Evolutionary conservation across 1,140 invertebrate genomes (phyloP).

Genomic region (Aphelenchoides avenae): DNA sequence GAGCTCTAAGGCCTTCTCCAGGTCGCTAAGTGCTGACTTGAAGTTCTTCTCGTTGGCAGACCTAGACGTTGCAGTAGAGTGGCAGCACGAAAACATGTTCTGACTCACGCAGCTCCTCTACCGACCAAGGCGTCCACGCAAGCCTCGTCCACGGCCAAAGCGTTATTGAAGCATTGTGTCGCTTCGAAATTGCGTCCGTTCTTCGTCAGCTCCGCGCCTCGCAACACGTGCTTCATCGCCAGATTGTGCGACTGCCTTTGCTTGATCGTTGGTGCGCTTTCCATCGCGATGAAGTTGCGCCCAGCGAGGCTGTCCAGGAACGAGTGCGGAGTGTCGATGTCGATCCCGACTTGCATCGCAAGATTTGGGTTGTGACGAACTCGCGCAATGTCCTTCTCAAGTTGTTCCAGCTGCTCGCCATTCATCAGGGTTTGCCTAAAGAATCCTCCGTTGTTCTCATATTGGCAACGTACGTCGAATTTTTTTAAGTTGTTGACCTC

Average conservation of each 20-base stretch:
- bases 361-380: slow-evolving; percentile 24
- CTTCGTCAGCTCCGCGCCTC: slow-evolving; percentile 28
- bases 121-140: slow-evolving; percentile 33
- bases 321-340: slow-evolving; percentile 4
- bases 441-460: background rate
- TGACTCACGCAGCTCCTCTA: slow-evolving; percentile 19
- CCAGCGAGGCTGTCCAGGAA: slow-evolving; percentile 5
- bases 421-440: no score
- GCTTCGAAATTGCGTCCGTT: slow-evolving; percentile 34
- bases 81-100: background rate
- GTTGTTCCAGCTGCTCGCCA: no score
- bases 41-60: slow-evolving; percentile 26
- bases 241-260: slow-evolving; percentile 11
- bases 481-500: no score
- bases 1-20: slow-evolving; percentile 31
- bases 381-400: slow-evolving; percentile 7
- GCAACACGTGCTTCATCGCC: slow-evolving; percentile 25
- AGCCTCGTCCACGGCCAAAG: slow-evolving; percentile 17
- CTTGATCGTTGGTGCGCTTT: slow-evolving; percentile 10
- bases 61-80: background rate
- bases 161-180: slow-evolving; percentile 29
- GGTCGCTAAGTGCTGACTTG: slow-evolving; percentile 18
- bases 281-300: background rate
- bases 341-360: slow-evolving; percentile 4
- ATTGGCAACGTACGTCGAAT: background rate